These are phyloP conservation scores for Myotis davidii DNA, from an alignment of 2,113 vertebrate genomes.

Conservation along the genomic window DNA sequence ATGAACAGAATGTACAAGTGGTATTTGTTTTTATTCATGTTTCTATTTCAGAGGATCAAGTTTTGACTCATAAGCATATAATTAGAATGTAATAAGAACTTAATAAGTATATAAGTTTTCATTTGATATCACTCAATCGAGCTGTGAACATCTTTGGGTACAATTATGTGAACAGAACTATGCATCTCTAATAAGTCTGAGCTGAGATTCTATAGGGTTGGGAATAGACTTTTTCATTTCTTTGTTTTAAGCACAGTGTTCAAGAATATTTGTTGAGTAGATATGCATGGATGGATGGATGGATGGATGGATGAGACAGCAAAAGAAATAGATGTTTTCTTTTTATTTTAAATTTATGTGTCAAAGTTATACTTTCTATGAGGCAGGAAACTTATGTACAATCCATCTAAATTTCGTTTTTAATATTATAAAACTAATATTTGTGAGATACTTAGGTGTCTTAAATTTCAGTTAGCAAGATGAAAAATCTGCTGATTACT, in stretches of 20 bases:
- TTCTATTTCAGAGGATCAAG: not conserved
- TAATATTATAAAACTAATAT: slow-evolving; percentile 47
- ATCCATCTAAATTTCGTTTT: slow-evolving; percentile 51
- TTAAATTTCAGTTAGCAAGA: slow-evolving; percentile 44
- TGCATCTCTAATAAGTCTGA: not conserved
- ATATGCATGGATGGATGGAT: not conserved
- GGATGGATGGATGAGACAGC: not conserved
- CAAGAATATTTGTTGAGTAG: not conserved
- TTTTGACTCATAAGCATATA: slow-evolving; percentile 10
- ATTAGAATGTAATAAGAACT: not conserved
- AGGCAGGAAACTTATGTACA: not conserved
- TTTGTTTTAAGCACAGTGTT: not conserved
- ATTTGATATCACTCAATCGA: not conserved
- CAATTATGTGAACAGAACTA: not conserved
- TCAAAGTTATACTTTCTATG: not conserved
- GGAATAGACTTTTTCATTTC: not conserved
- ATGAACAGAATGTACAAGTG: not conserved
- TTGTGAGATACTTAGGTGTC: slow-evolving; percentile 25
- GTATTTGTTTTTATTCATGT: not conserved
- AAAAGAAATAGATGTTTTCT: not conserved
- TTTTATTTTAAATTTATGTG: not conserved
- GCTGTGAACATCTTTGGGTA: not conserved
- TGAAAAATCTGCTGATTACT: slow-evolving; percentile 11
- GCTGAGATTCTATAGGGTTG: not conserved
- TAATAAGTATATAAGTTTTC: not conserved